A percentile compares a stretch with the other conserved stretches of the same genome.
phyloP scores from a whole-genome alignment of 2,888 invertebrate species.

The Chirona hameri region DNA sequence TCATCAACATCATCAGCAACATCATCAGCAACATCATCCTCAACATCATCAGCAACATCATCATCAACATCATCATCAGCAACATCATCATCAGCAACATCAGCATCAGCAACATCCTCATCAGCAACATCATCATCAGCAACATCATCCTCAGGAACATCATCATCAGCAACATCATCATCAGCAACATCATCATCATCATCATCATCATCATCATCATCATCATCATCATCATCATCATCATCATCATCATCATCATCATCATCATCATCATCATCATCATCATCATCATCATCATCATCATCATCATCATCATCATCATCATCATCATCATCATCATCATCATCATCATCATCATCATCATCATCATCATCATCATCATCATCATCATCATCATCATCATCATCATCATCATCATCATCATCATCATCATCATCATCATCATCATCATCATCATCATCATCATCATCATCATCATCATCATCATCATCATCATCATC shows the following conservation, averaged over 20 bases:
- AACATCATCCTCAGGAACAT: no score
- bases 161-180: no score
- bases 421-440: constrained; percentile 23
- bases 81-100: no score
- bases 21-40: no score
- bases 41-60: no score
- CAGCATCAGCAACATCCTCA: no score
- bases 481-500: constrained; percentile 5
- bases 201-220: constrained; percentile 4
- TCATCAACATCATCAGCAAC: no score
- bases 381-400: constrained; percentile 22
- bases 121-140: no score
- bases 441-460: constrained; percentile 7
- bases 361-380: constrained; percentile 22
- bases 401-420: constrained; percentile 22
- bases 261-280: constrained; percentile 22
- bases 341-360: constrained; percentile 22
- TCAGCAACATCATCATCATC: no score
- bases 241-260: constrained; percentile 22
- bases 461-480: background rate
- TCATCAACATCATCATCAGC: no score
- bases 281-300: constrained; percentile 22
- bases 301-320: constrained; percentile 22
- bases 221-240: constrained; percentile 10
- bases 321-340: constrained; percentile 11